phyloP scores from a whole-genome alignment of 2,113 vertebrate genomes.

The Toxotes chatareus region DNA sequence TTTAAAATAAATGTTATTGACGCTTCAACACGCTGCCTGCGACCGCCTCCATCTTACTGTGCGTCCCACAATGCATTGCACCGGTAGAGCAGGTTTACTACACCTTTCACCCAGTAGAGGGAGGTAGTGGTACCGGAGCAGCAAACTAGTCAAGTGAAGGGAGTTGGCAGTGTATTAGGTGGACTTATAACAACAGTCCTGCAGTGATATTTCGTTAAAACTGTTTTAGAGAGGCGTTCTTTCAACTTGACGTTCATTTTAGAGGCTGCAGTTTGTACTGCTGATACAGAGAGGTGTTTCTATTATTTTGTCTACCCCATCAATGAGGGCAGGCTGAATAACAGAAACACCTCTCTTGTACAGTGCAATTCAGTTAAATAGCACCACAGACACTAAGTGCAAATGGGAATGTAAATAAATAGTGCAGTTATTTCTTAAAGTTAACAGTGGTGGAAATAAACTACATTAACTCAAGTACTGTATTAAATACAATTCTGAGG shows the following conservation, averaged over 20 bases:
- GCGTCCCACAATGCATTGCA: constrained; percentile 76
- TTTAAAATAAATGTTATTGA: constrained; percentile 33
- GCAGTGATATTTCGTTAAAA: not conserved
- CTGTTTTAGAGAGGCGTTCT: too few species aligned
- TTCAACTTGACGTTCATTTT: not conserved
- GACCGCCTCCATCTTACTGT: constrained; percentile 67
- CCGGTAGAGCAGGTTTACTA: constrained; percentile 1
- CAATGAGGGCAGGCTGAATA: too few species aligned
- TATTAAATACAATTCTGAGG: too few species aligned
- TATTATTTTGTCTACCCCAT: not conserved
- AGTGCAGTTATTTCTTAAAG: too few species aligned
- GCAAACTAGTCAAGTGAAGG: not conserved
- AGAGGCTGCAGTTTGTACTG: not conserved
- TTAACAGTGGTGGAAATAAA: too few species aligned
- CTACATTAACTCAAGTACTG: too few species aligned
- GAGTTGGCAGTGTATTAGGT: not conserved
- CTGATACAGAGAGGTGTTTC: not conserved
- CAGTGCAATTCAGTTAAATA: too few species aligned
- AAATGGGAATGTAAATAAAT: too few species aligned
- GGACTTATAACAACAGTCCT: not conserved
- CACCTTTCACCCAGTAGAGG: constrained; percentile 33
- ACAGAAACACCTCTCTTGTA: too few species aligned
- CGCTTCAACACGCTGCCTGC: constrained; percentile 5
- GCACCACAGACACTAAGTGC: too few species aligned
- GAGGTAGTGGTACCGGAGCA: not conserved